Conservation (phyloP, 1,140 invertebrate genomes). For the Scaptomyza graminum region DNA sequence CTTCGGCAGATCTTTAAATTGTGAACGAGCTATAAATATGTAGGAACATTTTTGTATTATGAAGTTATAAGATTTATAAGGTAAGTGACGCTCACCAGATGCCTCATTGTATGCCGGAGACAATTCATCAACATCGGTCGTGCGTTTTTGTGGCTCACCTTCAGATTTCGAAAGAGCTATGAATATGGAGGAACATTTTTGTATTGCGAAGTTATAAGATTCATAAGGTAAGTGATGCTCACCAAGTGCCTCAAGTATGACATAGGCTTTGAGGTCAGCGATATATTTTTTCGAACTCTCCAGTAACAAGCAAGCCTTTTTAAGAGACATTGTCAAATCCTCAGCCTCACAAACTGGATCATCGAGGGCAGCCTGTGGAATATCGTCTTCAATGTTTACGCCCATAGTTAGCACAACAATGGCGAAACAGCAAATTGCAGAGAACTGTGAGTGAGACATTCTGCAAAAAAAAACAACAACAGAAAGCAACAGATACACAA, state of each 20-base stretch:
- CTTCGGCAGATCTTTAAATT: slow-evolving; percentile 71
- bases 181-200: not conserved
- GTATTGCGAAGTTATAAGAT: not conserved
- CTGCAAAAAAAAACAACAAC: slow-evolving; percentile 32
- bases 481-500: not conserved
- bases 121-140: slow-evolving; percentile 88
- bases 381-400: slow-evolving; percentile 31
- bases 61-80: not conserved
- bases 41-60: not conserved
- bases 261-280: slow-evolving; percentile 73
- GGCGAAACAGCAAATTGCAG: slow-evolving; percentile 57
- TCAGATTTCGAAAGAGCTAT: slow-evolving; percentile 76
- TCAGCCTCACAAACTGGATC: slow-evolving; percentile 75
- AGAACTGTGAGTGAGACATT: slow-evolving; percentile 72
- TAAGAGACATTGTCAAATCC: slow-evolving; percentile 79
- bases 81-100: slow-evolving; percentile 58
- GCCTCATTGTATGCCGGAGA: slow-evolving; percentile 83
- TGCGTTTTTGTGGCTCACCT: slow-evolving; percentile 84
- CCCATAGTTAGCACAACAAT: slow-evolving; percentile 55
- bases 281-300: slow-evolving; percentile 80
- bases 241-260: slow-evolving; percentile 82
- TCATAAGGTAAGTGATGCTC: slow-evolving; percentile 9
- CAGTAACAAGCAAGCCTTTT: slow-evolving; percentile 78
- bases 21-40: slow-evolving; percentile 55
- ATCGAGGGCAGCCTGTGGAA: slow-evolving; percentile 44